Evolutionary conservation across 1,140 invertebrate species (phyloP).

Genomic region (Arion vulgaris): DNA sequence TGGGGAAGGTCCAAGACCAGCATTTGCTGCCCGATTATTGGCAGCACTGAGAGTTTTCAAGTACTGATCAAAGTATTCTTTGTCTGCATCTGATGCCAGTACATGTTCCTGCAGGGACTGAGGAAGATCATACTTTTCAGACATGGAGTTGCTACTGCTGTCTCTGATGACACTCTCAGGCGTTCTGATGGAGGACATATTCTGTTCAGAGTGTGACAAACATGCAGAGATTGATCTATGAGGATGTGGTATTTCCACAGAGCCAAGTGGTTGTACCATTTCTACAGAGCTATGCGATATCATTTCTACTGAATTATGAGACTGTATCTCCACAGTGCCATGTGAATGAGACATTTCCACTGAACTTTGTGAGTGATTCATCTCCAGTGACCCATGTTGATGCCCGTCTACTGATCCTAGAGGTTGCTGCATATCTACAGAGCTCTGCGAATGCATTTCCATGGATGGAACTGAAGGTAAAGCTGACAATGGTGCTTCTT

Average conservation of each 20-base stretch:
- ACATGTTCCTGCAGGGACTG: conserved; percentile 38
- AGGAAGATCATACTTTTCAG: conserved; percentile 41
- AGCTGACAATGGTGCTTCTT: conserved; percentile 39
- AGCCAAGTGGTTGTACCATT: conserved; percentile 36
- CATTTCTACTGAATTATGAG: conserved; percentile 9
- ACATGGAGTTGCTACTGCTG: conserved; percentile 49
- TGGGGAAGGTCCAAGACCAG: conserved; percentile 24
- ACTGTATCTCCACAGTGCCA: conserved; percentile 31
- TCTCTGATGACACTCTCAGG: conserved; percentile 41
- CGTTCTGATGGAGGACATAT: conserved; percentile 21
- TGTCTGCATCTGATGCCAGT: conserved; percentile 57
- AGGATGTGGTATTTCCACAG: conserved; percentile 19
- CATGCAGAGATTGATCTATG: conserved; percentile 25
- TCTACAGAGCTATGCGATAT: conserved; percentile 19
- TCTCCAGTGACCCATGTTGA: conserved; percentile 25
- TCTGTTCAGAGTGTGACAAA: conserved; percentile 39
- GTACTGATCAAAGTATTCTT: conserved; percentile 65
- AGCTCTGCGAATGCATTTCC: conserved; percentile 33
- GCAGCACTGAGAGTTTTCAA: conserved; percentile 49
- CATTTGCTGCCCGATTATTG: conserved; percentile 29
- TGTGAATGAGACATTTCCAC: conserved; percentile 27
- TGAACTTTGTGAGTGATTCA: conserved; percentile 16
- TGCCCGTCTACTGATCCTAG: conserved; percentile 35
- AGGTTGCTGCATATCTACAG: conserved; percentile 42
- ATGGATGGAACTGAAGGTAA: conserved; percentile 37